Evolutionary conservation across 2,113 vertebrate species (phyloP).

Genomic region (Saguinus imperator): DNA sequence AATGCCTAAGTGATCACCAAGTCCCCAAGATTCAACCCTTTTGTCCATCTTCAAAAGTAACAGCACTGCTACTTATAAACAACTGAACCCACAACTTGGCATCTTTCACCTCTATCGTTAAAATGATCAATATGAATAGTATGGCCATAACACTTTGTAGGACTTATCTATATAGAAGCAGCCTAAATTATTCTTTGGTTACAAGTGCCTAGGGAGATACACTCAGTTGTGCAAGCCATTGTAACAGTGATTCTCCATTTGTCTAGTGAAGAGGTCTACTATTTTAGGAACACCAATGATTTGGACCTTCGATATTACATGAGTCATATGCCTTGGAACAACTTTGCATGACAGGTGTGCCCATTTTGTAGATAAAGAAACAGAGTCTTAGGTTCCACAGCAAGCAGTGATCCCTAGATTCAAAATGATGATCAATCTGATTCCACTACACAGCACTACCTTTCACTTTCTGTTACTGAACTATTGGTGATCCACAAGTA

Average conservation of each 20-base stretch:
- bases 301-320: background rate
- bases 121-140: constrained; percentile 7
- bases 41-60: background rate
- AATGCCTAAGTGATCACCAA: constrained; percentile 9
- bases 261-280: background rate
- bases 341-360: background rate
- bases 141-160: background rate
- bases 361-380: constrained; percentile 44
- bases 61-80: background rate
- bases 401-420: background rate
- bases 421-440: constrained; percentile 26
- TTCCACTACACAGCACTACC: background rate
- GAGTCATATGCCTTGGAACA: constrained; percentile 5
- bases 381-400: background rate
- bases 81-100: background rate
- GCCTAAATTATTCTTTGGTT: constrained; percentile 48
- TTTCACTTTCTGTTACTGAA: background rate
- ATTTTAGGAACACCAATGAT: background rate
- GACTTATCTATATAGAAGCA: constrained; percentile 1
- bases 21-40: background rate
- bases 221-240: background rate
- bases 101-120: constrained; percentile 18
- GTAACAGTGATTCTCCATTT: constrained; percentile 20
- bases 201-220: constrained; percentile 1
- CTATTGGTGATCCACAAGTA: background rate